Base-by-base conservation (phyloP, 2,888 invertebrate genomes). In the Cecidostiba fungosa region DNA sequence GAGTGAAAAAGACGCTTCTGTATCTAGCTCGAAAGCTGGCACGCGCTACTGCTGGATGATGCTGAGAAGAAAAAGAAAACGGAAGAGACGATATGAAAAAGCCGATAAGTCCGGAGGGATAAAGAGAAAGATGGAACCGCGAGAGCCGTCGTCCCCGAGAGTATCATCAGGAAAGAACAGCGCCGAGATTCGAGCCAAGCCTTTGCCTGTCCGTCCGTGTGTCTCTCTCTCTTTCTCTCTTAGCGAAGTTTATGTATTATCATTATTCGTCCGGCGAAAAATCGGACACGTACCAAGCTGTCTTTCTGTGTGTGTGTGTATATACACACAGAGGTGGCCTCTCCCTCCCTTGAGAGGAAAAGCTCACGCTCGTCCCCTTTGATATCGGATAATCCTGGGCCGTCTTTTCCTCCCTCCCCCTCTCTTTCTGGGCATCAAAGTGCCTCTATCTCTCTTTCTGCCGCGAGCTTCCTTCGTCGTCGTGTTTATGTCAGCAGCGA, bases 371-470 rank as follows among this genome's bases (percentile, higher is more conserved):
- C 85, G 85, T 89, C 88, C 87, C 86, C 89, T 90, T 90, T 90
- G 91, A 89, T 90, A 91, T 91, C 90, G 88, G 91, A 91, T 91
- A 91, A 92, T 90, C 90, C 90, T 81, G 87, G 88, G 84, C 87
- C 88, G 87, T 89, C 82, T 26, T 10, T 43, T n/a, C n/a, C 0
- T 39, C 70, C 14, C 54, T 69, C n/a, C 50, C 39, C 19, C 8
- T 36, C 29, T 29, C 0, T 29, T 47, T 66, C 16, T 66, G 43
- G 23, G 32, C 10, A 59, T 47, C 29, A 72, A 72, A 72, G 43
- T 39, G 23, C 62, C 84, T 36, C 54, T 78, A 62, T 29, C 66
- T 77, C n/a, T 77, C 47, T 32, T n/a, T 50, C 32, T 36, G 3
- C 23, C 16, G 47, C 4, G 16, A n/a, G 43, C 14, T 43, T 47